phyloP scores from a whole-genome alignment of 2,113 vertebrate genomes.

The Malaclemys terrapin region DNA sequence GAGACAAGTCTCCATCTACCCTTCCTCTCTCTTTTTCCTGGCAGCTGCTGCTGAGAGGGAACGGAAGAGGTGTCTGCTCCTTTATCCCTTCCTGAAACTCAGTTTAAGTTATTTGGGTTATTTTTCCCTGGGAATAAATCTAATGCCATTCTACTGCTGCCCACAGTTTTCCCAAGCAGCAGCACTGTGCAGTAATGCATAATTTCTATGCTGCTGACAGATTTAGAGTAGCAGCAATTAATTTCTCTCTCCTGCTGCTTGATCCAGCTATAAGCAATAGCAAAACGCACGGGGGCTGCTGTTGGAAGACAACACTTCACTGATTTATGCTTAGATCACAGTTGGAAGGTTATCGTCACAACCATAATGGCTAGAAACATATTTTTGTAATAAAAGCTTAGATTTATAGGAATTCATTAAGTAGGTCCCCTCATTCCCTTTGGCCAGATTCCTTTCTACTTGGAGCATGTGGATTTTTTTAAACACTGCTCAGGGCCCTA shows the following conservation, averaged over 20 bases:
- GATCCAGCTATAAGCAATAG: background rate
- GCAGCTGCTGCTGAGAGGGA: background rate
- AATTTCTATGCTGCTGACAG: background rate
- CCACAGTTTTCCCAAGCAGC: background rate
- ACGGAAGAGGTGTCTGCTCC: background rate
- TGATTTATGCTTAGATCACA: background rate
- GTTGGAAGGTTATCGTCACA: background rate
- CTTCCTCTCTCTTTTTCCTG: background rate
- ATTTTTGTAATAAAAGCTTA: background rate
- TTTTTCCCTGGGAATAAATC: background rate
- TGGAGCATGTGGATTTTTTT: background rate
- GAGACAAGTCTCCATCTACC: background rate
- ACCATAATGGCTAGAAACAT: background rate
- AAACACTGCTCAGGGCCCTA: background rate
- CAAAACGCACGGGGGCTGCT: background rate
- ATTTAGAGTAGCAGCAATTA: background rate
- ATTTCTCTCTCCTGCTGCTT: background rate
- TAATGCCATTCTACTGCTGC: background rate
- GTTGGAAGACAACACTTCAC: background rate
- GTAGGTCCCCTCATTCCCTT: background rate
- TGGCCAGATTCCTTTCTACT: background rate
- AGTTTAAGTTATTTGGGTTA: background rate
- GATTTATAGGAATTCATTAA: background rate
- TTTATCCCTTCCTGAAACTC: background rate
- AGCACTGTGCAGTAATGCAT: background rate